Evolutionary conservation across 2,797 vertebrate genomes (phyloP), one percentile per base, ranked within the genome.

Genomic region (Pogoniulus pusillus): DNA sequence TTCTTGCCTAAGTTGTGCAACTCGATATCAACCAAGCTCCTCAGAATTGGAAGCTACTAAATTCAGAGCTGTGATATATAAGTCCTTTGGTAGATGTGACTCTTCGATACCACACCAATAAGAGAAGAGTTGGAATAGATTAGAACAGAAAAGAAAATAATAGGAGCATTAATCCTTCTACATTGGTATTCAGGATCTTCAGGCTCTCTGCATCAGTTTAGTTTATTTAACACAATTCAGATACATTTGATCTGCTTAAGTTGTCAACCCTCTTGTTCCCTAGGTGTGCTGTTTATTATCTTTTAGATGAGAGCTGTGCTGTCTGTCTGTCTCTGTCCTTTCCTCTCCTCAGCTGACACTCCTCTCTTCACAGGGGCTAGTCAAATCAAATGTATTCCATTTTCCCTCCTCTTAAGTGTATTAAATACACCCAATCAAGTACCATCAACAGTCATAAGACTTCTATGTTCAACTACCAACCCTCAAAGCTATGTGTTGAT

Each of bases 161-260:
- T 30, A 55, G n/a, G 19, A 85, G 16, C 45, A 92, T 92, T 88
- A 89, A 93, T 91, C 70, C 39, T 81, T 81, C 80, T 80, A 86
- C 78, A 63, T 41, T 39, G 7, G 15, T 88, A 91, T 53, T 62
- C 51, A 41, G 22, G 43, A 74, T 88, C 88, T 88, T 77, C 82
- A 63, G 27, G 26, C 19, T 82, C 37, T 63, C 70, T 75, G 76
- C 90, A 73, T 78, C 43, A 75, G 47, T 85, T 91, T 64, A 62
- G 17, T 86, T 91, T 84, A 83, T 89, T 82, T 89, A 91, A 66
- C 66, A 66, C 26, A 30, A 39, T 23, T 62, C 19, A 68, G 9
- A 69, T 57, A 59, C 6, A 62, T 83, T 85, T 94, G 55, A 87
- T 89, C 81, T 90, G 35, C 55, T 65, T 82, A 91, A 91, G 62